Evolutionary conservation across 2,888 invertebrate species (phyloP).

Genomic region (Anthophora plumipes): DNA sequence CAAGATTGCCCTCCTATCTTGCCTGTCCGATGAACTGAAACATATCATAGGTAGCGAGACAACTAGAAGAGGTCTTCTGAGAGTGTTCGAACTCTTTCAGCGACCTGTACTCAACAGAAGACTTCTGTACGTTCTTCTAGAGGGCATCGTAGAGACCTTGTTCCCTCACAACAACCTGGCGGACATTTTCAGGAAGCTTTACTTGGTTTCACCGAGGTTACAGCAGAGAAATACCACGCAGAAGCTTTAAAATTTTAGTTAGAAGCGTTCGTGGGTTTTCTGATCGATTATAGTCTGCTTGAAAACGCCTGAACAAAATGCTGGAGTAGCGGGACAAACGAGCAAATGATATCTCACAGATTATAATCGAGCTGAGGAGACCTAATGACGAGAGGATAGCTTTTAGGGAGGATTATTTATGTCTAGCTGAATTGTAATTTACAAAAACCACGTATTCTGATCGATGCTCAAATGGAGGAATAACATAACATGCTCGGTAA

Average conservation of each 20-base stretch:
- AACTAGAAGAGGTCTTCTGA: constrained; percentile 91
- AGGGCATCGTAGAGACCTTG: constrained; percentile 91
- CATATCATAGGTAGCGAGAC: constrained; percentile 96
- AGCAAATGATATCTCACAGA: background rate
- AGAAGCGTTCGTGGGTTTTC: background rate
- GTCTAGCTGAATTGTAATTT: constrained; percentile 30
- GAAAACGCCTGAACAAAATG: background rate
- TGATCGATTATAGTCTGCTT: background rate
- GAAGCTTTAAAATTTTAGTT: constrained; percentile 71
- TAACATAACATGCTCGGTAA: background rate
- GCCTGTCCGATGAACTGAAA: constrained; percentile 95
- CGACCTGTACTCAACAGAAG: constrained; percentile 93
- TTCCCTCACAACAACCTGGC: constrained; percentile 92
- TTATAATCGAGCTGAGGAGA: background rate
- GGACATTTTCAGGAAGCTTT: constrained; percentile 90
- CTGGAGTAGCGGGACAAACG: background rate
- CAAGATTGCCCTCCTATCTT: constrained; percentile 93
- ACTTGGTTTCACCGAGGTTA: constrained; percentile 87
- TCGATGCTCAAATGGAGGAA: constrained; percentile 21
- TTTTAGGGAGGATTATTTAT: constrained; percentile 16
- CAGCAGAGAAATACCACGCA: constrained; percentile 73
- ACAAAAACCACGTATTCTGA: constrained; percentile 16
- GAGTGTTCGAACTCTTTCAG: constrained; percentile 95
- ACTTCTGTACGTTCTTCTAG: constrained; percentile 92
- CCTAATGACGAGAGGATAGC: background rate